These are phyloP conservation scores for Drosophila falleni DNA, from an alignment of 2,888 invertebrate species.

Conservation along the genomic window DNA sequence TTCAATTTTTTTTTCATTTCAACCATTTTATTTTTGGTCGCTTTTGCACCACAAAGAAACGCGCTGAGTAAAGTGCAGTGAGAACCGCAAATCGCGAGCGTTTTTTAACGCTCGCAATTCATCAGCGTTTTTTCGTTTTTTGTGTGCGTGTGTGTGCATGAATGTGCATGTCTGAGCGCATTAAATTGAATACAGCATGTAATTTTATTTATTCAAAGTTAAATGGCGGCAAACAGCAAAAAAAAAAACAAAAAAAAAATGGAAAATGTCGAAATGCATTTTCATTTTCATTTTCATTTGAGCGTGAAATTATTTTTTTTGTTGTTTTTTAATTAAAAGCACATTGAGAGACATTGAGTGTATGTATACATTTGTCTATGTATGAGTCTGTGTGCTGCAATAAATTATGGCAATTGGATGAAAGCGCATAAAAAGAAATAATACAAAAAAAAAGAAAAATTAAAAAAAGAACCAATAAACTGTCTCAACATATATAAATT, in stretches of 20 bases:
- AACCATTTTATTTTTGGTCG: constrained; percentile 9
- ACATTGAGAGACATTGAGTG: constrained; percentile 47
- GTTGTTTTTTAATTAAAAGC: constrained; percentile 74
- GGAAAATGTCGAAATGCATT: constrained; percentile 59
- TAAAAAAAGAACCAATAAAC: constrained; percentile 2
- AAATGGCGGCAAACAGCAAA: constrained; percentile 62
- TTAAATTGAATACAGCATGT: constrained; percentile 73
- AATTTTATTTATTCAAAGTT: constrained; percentile 76
- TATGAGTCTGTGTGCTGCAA: constrained; percentile 30
- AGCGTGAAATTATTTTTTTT: constrained; percentile 56
- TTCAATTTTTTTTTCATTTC: constrained; percentile 4
- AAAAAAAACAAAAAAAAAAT: constrained; percentile 17
- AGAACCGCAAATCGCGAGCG: constrained; percentile 42
- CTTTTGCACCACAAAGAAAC: constrained; percentile 34
- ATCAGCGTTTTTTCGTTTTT: constrained; percentile 17
- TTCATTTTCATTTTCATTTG: constrained; percentile 59
- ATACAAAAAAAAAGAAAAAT: constrained; percentile 1
- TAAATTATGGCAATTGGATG: constrained; percentile 71
- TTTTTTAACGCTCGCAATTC: constrained; percentile 47
- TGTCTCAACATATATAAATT: constrained; percentile 1
- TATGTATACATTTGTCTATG: not conserved
- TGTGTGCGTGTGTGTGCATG: constrained; percentile 15
- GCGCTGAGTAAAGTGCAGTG: constrained; percentile 29
- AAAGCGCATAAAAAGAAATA: constrained; percentile 31
- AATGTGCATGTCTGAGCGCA: constrained; percentile 40